Evolutionary conservation across 2,113 vertebrate species (phyloP), one percentile per base, ranked within the genome.

Genomic region (Oryzias javanicus): DNA sequence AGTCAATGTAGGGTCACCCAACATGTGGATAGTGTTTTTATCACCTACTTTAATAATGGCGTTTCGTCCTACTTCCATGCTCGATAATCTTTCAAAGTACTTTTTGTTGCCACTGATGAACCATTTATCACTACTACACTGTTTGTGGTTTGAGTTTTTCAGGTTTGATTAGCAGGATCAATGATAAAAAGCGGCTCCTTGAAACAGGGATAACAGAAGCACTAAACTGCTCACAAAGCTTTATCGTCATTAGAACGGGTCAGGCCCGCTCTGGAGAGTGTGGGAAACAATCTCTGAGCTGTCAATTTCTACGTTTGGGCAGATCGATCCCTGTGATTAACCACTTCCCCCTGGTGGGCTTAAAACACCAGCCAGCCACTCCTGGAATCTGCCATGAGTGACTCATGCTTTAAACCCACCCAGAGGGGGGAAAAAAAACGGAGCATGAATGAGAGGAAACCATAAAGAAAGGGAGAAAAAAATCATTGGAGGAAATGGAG

Each of bases 321-420:
- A 24, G 54, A 80, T 83, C 41, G 10, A 80, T 82, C 49, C 25
- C 35, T 24, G 55, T 64, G 64, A 85, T 80, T 77, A 62, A 67
- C n/a, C 22, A 14, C 16, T 63, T 76, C 65, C 59, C 67, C 24
- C 45, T 6, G 15, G 45, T 65, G 67, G 74, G 35, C 55, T 35
- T 35, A 12, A 35, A 75, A 57, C 54, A 13, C 52, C 24, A 42
- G 35, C 44, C 49, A 1, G 16, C 59, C 44, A 53, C 68, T 85
- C 20, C 67, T 66, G 71, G 82, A 76, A 72, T 80, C 72, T 49
- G 67, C 65, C 52, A 25, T 3, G 47, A 74, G 77, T 78, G 69
- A 80, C 52, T 84, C 78, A 79, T 76, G 18, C 46, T 64, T 35
- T 46, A 70, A 68, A 65, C 66, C 60, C 58, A 15, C 57, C 41